Percentiles rank a stretch among this genome's conserved stretches.
Conservation (phyloP, 2,113 vertebrate genomes). For the Hippocampus zosterae region DNA sequence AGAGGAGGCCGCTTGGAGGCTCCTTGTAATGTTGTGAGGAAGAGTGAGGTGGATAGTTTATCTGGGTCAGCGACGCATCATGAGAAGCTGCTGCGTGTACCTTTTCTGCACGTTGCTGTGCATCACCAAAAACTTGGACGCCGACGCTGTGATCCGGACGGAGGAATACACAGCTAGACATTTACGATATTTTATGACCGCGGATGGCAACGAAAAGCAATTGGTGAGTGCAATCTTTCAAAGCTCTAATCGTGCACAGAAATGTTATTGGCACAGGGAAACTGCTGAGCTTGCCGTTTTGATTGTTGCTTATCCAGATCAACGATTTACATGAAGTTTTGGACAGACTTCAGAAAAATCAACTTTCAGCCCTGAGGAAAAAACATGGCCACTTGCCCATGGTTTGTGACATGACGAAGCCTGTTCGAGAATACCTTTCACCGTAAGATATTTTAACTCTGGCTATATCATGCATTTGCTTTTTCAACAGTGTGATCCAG, state of each 20-base stretch:
- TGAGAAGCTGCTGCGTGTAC: slow-evolving; percentile 31
- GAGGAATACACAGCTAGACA: slow-evolving; percentile 46
- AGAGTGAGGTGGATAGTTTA: slow-evolving; percentile 43
- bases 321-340: slow-evolving; percentile 57
- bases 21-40: slow-evolving; percentile 17
- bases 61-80: slow-evolving; percentile 54
- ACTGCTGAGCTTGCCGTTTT: neutral
- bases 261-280: neutral
- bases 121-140: slow-evolving; percentile 25
- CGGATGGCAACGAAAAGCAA: slow-evolving; percentile 50
- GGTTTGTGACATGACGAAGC: slow-evolving; percentile 31
- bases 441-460: neutral
- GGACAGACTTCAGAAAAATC: slow-evolving; percentile 58
- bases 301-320: slow-evolving; percentile 33
- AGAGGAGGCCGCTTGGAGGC: slow-evolving; percentile 44
- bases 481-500: slow-evolving; percentile 57
- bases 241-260: neutral
- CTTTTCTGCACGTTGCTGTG: slow-evolving; percentile 46
- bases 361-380: slow-evolving; percentile 49
- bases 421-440: neutral
- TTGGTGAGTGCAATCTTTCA: slow-evolving; percentile 52
- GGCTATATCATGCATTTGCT: neutral
- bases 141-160: slow-evolving; percentile 22
- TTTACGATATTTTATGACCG: slow-evolving; percentile 39
- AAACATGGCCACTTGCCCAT: slow-evolving; percentile 53